phyloP scores from a whole-genome alignment of 2,113 vertebrate species.

The Pseudorhombus dupliciocellatus region DNA sequence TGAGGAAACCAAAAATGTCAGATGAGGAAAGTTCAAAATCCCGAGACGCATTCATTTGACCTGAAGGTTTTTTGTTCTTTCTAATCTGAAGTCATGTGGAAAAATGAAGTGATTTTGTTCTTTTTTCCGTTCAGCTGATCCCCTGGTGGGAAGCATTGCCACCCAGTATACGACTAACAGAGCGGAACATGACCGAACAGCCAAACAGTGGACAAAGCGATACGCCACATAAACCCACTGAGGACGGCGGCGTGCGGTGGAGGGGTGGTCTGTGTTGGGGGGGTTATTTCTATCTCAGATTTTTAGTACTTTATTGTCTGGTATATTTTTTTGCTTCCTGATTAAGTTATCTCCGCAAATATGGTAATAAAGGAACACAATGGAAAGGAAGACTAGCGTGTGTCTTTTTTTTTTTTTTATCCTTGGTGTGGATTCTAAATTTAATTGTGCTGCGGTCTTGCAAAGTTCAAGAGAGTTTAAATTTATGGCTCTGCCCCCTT shows the following conservation, averaged over 20 bases:
- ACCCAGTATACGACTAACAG: conserved; percentile 98
- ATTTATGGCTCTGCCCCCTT: too few relatives aligned
- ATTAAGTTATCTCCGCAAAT: conserved; percentile 96
- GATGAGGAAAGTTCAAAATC: too few relatives aligned
- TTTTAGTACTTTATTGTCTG: conserved; percentile 95
- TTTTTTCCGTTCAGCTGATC: conserved; percentile 84
- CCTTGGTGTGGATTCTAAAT: not conserved
- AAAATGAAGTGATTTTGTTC: not conserved
- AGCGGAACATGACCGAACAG: conserved; percentile 96
- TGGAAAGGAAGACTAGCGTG: conserved; percentile 56
- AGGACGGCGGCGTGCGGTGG: conserved; percentile 72
- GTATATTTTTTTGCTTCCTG: conserved; percentile 82
- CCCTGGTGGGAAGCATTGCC: conserved; percentile 96
- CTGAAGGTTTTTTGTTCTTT: too few relatives aligned
- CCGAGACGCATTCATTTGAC: too few relatives aligned
- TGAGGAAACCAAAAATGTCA: too few relatives aligned
- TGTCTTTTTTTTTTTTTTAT: not conserved
- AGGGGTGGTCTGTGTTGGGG: conserved; percentile 50
- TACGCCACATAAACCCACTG: conserved; percentile 92
- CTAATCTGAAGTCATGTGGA: not conserved
- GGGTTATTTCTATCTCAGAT: conserved; percentile 95
- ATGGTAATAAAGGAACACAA: conserved; percentile 87
- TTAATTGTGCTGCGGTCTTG: not conserved
- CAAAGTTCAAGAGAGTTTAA: too few relatives aligned
- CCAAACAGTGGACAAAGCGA: conserved; percentile 98